These are phyloP conservation scores for Agriopis leucophaearia DNA, from an alignment of 2,888 invertebrate genomes.

Conservation along the genomic window DNA sequence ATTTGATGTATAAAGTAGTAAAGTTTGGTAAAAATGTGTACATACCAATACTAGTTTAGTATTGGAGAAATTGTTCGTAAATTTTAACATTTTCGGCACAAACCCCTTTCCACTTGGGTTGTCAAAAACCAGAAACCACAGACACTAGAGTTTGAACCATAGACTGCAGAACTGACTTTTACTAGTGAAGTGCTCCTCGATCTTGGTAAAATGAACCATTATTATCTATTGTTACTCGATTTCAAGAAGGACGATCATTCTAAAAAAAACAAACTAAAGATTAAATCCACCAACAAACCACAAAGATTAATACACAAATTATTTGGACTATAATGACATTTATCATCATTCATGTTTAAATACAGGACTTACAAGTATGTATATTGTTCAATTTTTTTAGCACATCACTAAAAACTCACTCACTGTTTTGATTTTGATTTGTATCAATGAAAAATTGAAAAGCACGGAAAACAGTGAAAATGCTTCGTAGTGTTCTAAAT, in stretches of 20 bases:
- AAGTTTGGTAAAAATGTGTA: slow-evolving; percentile 41
- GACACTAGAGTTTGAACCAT: slow-evolving; percentile 27
- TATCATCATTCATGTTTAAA: too few species aligned
- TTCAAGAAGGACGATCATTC: neutral
- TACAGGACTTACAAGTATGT: too few species aligned
- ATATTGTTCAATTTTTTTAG: neutral
- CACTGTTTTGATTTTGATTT: neutral
- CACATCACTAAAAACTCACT: slow-evolving; percentile 9
- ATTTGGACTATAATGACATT: too few species aligned
- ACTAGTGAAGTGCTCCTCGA: neutral
- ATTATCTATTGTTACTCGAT: neutral
- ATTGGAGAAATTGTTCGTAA: slow-evolving; percentile 76
- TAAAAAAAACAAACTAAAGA: neutral
- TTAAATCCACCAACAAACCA: too few species aligned
- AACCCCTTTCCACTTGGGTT: slow-evolving; percentile 72
- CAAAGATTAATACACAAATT: too few species aligned
- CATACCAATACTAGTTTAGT: slow-evolving; percentile 77
- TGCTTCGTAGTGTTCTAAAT: slow-evolving; percentile 74
- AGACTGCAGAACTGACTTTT: slow-evolving; percentile 9
- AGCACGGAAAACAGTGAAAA: slow-evolving; percentile 47
- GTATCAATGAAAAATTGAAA: slow-evolving; percentile 8
- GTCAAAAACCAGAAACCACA: slow-evolving; percentile 74
- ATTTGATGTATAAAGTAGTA: neutral
- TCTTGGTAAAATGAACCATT: neutral
- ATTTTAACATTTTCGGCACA: slow-evolving; percentile 83